Base-by-base conservation (phyloP, 2,113 vertebrate species). In the Sinocyclocheilus anshuiensis region DNA sequence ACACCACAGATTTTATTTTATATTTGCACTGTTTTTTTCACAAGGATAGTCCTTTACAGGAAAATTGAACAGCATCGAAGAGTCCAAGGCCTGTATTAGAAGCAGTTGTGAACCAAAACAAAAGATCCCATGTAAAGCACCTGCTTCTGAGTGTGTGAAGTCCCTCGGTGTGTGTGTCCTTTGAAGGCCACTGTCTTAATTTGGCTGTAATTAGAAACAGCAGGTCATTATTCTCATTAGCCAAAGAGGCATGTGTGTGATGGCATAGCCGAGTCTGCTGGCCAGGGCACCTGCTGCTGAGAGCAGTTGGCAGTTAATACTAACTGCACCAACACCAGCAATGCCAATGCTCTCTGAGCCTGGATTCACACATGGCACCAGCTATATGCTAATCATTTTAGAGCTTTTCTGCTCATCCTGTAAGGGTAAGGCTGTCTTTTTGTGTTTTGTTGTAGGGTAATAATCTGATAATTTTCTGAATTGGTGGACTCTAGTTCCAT, bases 141-240 rank as follows among this genome's bases (percentile, higher is more conserved):
- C 42, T 69, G 24, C 59, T 26, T 42, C n/a, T 50, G 79, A 48
- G 33, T 83, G 33, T 63, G 16, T 69, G 13, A 33, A 11, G 11
- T 45, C 61, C 11, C 24, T n/a, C 9, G 5, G 15, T 45, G 42
- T 45, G 15, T 63, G 15, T 57, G 59, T 82, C 89, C 89, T 89
- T 87, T 78, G 10, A 86, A 88, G 87, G 81, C 61, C 81, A 26
- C 57, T 11, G 22, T 90, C 42, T 83, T 90, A 88, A 90, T 88
- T 89, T 86, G 84, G 53, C 72, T 50, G 12, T 90, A 90, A 89
- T 92, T 90, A 91, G 75, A 89, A 91, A 90, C 90, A 93, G 90
- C 87, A 90, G 92, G 90, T 86, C 67, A 77, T 77, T 76, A 84
- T 53, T 59, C 39, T 88, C 86, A 61, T 85, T 89, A 84, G 59